Base-by-base conservation (phyloP, 2,797 vertebrate genomes). In the Vireo griseus region DNA sequence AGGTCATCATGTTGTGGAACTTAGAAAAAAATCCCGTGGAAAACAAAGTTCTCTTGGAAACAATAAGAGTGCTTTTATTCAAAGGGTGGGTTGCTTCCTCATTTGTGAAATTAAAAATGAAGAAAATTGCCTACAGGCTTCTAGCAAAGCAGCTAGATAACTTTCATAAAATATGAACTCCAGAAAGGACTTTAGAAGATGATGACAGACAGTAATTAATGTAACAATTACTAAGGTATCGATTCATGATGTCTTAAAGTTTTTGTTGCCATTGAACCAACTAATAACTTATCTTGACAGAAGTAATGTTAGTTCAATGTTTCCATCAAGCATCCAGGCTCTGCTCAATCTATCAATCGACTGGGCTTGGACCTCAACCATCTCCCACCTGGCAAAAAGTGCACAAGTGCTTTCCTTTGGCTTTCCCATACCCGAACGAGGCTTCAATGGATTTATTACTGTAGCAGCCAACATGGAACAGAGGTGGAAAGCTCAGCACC, bases 201-300 rank as follows among this genome's bases (percentile, higher is more conserved):
- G 84, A 94, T 95, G 95, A 96, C 77, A 97, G 94, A 71, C 74
- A 66, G 75, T 90, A 97, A 97, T 97, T 97, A 97, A 96, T 97
- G 92, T 96, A 96, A 90, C 83, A 97, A 94, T 97, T 97, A 97
- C 80, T 91, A 91, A 95, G 71, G 57, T 94, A 97, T 96, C 2
- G 61, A 97, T 96, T 97, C 63, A 86, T 22, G 35, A 69, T 85
- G 88, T 92, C 86, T 92, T 95, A 91, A 97, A 93, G 93, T 73
- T 77, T 90, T 85, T 93, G 94, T 92, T 96, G 72, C 94, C 71
- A 52, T 87, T 97, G 96, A 97, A 95, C 80, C 37, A 94, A 52
- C 35, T 50, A 51, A 86, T 96, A 92, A 95, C 73, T 96, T 96
- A 91, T 63, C 91, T 86, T 96, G 93, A 63, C 79, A 92, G 95